phyloP scores from a whole-genome alignment of 2,797 vertebrate species.

The Amphiprion clarkii region DNA sequence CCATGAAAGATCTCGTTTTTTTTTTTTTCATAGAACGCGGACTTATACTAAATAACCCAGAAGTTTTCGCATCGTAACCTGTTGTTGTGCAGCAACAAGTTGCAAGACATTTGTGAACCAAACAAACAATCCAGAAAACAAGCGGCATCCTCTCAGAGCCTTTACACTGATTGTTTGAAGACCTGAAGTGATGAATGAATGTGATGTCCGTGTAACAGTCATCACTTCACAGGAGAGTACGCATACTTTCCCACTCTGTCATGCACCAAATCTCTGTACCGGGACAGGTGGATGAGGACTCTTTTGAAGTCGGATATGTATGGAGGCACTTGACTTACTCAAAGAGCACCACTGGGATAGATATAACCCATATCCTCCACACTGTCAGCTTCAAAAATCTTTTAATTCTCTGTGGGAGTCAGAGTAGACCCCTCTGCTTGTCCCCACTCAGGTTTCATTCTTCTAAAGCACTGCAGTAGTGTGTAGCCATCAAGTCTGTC shows the following conservation, averaged over 20 bases:
- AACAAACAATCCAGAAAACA: slow-evolving; percentile 8
- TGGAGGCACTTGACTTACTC: slow-evolving; percentile 13
- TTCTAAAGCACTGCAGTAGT: slow-evolving; percentile 6
- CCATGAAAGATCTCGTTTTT: slow-evolving; percentile 11
- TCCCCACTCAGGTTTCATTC: slow-evolving; percentile 20
- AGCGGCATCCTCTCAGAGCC: slow-evolving; percentile 9
- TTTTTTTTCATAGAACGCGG: slow-evolving; percentile 16
- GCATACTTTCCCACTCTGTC: slow-evolving; percentile 44
- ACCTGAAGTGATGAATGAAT: slow-evolving; percentile 40
- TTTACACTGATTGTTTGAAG: slow-evolving; percentile 30
- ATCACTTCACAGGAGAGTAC: slow-evolving; percentile 49
- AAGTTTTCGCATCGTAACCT: slow-evolving; percentile 3
- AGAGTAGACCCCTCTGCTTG: slow-evolving; percentile 9
- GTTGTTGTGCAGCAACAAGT: slow-evolving; percentile 29
- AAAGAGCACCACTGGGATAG: slow-evolving; percentile 9
- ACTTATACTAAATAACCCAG: slow-evolving; percentile 19
- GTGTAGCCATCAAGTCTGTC: not conserved
- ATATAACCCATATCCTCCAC: not conserved
- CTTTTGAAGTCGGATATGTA: slow-evolving; percentile 42
- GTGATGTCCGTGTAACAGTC: slow-evolving; percentile 22
- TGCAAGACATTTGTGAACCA: slow-evolving; percentile 6
- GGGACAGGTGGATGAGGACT: slow-evolving; percentile 29
- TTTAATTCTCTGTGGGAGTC: not conserved
- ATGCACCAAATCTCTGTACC: slow-evolving; percentile 30
- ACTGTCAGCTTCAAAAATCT: slow-evolving; percentile 5